Evolutionary conservation across 2,888 invertebrate species (phyloP).

Genomic region (Mesoligia furuncula): DNA sequence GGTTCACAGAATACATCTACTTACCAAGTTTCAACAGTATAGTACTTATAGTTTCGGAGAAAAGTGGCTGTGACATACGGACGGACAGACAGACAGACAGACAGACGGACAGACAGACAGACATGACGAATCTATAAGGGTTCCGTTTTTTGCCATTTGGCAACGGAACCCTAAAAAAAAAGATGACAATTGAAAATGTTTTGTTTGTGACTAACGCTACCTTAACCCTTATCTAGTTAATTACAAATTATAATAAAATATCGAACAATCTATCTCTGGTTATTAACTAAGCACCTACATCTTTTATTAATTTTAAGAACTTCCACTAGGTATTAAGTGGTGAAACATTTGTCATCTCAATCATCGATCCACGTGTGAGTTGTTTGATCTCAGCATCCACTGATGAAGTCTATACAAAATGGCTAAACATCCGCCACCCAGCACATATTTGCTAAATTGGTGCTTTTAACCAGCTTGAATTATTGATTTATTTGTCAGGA

Average conservation of each 20-base stretch:
- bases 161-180: too few relatives aligned
- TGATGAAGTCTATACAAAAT: constrained; percentile 16
- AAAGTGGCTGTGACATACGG: too few relatives aligned
- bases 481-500: neutral
- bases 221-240: too few relatives aligned
- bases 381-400: constrained; percentile 14
- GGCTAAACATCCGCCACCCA: constrained; percentile 20
- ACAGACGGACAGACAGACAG: too few relatives aligned
- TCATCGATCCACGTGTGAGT: constrained; percentile 1
- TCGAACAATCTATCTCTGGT: neutral
- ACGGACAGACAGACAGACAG: too few relatives aligned
- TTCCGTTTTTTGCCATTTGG: too few relatives aligned
- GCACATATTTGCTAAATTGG: neutral
- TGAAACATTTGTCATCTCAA: neutral
- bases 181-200: neutral
- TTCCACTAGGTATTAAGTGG: neutral
- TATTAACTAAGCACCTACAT: neutral
- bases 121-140: too few relatives aligned
- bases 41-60: too few relatives aligned
- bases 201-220: neutral
- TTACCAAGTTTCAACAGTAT: too few relatives aligned
- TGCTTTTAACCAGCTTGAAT: neutral
- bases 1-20: too few relatives aligned
- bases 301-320: neutral
- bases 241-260: neutral